A percentile compares a stretch with the other conserved stretches of the same genome.
These are phyloP conservation scores for Entomyzon cyanotis DNA, from an alignment of 2,113 vertebrate genomes.

Conservation along the genomic window DNA sequence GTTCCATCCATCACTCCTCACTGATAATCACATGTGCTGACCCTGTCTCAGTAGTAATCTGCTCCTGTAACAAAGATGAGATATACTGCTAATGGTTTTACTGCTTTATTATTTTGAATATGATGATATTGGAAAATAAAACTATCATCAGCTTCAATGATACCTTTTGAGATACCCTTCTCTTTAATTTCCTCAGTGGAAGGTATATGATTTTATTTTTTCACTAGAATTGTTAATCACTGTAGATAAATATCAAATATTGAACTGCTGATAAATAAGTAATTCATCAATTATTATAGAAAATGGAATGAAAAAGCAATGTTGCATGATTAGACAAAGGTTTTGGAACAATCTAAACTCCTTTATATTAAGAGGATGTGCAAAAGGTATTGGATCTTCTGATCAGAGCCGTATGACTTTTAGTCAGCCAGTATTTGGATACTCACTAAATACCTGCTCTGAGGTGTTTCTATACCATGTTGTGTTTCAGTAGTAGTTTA, in stretches of 20 bases:
- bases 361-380: background rate
- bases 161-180: background rate
- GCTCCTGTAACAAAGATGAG: background rate
- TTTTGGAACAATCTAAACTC: background rate
- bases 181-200: background rate
- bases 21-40: background rate
- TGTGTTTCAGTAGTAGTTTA: background rate
- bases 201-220: background rate
- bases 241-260: background rate
- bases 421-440: background rate
- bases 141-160: background rate
- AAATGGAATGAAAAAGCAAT: background rate
- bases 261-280: background rate
- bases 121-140: background rate
- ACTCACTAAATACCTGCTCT: background rate
- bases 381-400: background rate
- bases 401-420: background rate
- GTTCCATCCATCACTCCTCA: background rate
- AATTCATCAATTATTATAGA: background rate
- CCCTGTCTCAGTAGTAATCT: background rate
- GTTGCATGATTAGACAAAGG: background rate
- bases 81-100: background rate
- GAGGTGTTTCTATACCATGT: background rate
- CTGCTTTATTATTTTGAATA: background rate
- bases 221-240: background rate